phyloP scores from a whole-genome alignment of 2,888 invertebrate species.

The Disparrhopalites patrizii region DNA sequence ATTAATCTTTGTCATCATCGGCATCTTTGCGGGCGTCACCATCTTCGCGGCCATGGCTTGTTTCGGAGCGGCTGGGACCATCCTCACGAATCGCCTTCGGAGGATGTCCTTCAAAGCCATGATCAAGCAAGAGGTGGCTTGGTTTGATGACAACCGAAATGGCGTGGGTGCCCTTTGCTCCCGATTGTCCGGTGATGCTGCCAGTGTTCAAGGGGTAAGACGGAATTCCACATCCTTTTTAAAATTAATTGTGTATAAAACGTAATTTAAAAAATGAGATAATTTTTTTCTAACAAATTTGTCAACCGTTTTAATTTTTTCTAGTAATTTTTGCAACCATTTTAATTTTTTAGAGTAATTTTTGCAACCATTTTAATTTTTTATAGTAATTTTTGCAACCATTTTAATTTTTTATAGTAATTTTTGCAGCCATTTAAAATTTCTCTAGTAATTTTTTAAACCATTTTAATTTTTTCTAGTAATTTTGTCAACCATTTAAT shows the following conservation, averaged over 20 bases:
- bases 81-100: conserved; percentile 69
- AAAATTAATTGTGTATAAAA: neutral
- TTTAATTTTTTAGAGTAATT: neutral
- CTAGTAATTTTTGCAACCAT: no score
- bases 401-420: no score
- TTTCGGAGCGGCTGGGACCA: conserved; percentile 75
- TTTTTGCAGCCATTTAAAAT: no score
- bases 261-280: neutral
- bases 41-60: conserved; percentile 58
- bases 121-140: conserved; percentile 62
- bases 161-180: conserved; percentile 72
- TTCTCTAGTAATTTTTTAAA: no score
- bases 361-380: no score
- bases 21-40: conserved; percentile 49
- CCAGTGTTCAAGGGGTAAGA: conserved; percentile 72
- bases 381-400: no score
- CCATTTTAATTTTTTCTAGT: no score
- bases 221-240: neutral
- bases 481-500: no score
- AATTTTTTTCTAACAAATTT: no score
- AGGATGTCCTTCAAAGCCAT: conserved; percentile 63
- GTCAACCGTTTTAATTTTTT: no score
- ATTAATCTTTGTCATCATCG: conserved; percentile 50
- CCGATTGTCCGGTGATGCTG: conserved; percentile 69
- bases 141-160: conserved; percentile 66